These are phyloP conservation scores for Ianthella basta DNA, from an alignment of 37 sponge, comb jelly and placozoan genomes.

Conservation along the genomic window DNA sequence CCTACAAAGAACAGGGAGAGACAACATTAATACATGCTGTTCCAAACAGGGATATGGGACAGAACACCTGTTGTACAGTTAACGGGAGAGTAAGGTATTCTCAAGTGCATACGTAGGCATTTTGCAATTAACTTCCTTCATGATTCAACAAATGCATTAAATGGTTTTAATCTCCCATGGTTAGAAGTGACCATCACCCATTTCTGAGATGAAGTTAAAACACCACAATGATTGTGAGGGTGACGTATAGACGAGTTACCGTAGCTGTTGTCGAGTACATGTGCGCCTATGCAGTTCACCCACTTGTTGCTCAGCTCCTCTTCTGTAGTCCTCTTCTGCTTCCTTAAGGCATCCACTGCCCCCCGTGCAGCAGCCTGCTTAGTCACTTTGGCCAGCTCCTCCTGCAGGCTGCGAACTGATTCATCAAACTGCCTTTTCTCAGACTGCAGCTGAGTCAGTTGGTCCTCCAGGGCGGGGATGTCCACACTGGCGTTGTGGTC, in stretches of 20 bases:
- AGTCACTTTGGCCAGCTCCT: slow-evolving; percentile 61
- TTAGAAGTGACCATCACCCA: too few relatives aligned
- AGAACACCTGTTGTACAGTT: too few relatives aligned
- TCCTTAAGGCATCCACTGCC: slow-evolving; percentile 70
- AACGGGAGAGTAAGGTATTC: too few relatives aligned
- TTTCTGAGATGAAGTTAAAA: too few relatives aligned
- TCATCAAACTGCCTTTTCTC: slow-evolving; percentile 56
- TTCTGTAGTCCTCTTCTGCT: slow-evolving; percentile 49
- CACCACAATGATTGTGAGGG: too few relatives aligned
- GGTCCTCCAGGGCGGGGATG: slow-evolving; percentile 53
- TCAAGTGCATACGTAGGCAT: too few relatives aligned
- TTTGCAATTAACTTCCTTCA: too few relatives aligned
- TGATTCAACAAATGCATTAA: too few relatives aligned
- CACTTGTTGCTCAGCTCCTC: slow-evolving; percentile 42
- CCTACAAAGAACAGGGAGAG: neutral
- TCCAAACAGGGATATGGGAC: too few relatives aligned
- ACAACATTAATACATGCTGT: neutral
- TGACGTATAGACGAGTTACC: neutral
- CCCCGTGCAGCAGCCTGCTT: slow-evolving; percentile 74
- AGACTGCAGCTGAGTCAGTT: neutral
- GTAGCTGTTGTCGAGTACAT: neutral
- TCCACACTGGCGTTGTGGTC: slow-evolving; percentile 48
- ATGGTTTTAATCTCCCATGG: too few relatives aligned
- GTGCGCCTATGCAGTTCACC: too few relatives aligned
- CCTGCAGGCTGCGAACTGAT: slow-evolving; percentile 43